Conservation (phyloP, 2,888 invertebrate species). For the Yponomeuta cagnagella region DNA sequence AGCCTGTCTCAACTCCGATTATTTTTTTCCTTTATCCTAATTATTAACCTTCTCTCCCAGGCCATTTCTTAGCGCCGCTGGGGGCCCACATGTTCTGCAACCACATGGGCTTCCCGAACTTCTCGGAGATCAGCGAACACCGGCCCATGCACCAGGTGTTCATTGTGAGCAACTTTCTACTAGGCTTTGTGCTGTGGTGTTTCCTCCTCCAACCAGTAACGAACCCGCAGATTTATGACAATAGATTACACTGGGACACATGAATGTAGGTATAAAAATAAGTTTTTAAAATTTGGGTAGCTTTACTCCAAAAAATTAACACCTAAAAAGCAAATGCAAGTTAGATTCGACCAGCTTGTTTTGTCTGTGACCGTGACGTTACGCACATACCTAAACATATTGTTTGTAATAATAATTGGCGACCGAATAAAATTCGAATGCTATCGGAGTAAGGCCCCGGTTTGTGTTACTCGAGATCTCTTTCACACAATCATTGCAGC, state of each 20-base stretch:
- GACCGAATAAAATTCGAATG: too few relatives aligned
- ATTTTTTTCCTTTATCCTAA: too few relatives aligned
- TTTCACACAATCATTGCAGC: not conserved
- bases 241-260: slow-evolving; percentile 75
- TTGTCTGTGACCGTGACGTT: too few relatives aligned
- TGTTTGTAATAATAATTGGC: too few relatives aligned
- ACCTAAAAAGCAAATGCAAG: not conserved
- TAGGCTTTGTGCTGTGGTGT: slow-evolving; percentile 87
- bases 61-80: slow-evolving; percentile 91
- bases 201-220: slow-evolving; percentile 85
- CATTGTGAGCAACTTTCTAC: slow-evolving; percentile 80
- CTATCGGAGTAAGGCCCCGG: too few relatives aligned
- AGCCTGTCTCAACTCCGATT: too few relatives aligned
- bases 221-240: slow-evolving; percentile 78
- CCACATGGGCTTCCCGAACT: slow-evolving; percentile 96
- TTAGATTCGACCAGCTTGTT: too few relatives aligned
- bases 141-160: slow-evolving; percentile 72
- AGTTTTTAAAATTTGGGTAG: not conserved
- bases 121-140: slow-evolving; percentile 74
- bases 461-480: not conserved
- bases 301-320: not conserved
- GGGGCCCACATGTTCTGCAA: slow-evolving; percentile 96
- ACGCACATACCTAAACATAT: too few relatives aligned
- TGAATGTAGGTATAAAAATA: slow-evolving; percentile 19
- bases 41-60: slow-evolving; percentile 53